phyloP scores from a whole-genome alignment of 2,113 vertebrate genomes.

The Nycticorax nycticorax region DNA sequence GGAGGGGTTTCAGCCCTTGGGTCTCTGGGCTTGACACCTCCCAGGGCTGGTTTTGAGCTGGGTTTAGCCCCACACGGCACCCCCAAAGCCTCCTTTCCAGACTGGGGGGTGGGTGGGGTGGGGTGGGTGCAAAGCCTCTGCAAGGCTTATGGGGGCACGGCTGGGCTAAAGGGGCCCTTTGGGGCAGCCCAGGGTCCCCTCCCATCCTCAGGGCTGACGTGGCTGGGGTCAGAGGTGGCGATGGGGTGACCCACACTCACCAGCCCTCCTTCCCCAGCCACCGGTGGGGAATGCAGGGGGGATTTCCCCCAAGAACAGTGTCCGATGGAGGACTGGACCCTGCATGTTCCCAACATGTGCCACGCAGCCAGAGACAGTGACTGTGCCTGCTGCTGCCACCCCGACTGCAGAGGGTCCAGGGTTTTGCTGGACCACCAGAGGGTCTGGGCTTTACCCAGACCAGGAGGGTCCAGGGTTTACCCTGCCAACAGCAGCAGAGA shows the following conservation, averaged over 20 bases:
- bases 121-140: neutral
- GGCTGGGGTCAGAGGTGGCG: neutral
- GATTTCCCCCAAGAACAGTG: fast-evolving
- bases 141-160: fast-evolving
- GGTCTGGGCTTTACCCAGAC: neutral
- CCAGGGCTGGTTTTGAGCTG: neutral
- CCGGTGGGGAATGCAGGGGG: fast-evolving
- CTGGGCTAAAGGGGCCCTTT: neutral
- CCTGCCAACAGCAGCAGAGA: fast-evolving
- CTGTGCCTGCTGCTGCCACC: neutral
- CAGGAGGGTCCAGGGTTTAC: fast-evolving
- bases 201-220: fast-evolving
- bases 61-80: neutral
- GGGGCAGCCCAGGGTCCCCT: neutral
- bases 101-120: fast-evolving
- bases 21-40: neutral
- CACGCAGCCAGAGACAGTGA: neutral
- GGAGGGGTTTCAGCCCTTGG: neutral
- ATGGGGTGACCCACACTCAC: neutral
- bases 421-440: fast-evolving
- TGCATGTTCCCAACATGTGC: fast-evolving
- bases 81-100: neutral
- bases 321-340: neutral
- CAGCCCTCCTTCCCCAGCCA: neutral
- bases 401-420: fast-evolving